Evolutionary conservation across 2,888 invertebrate species (phyloP).

Genomic region (Amaurobius ferox): DNA sequence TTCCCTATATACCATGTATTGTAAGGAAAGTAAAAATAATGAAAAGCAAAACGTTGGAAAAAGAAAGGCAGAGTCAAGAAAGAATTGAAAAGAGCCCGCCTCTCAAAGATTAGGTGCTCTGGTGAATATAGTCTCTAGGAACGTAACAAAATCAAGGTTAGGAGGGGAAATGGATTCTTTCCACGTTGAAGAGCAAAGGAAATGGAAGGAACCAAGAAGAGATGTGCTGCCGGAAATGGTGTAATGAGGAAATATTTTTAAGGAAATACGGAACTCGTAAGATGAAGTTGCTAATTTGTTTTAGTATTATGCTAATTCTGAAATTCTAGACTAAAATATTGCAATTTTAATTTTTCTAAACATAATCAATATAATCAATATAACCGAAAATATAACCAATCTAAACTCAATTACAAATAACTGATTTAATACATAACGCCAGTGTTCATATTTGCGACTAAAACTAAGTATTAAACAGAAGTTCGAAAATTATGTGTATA

Average conservation of each 20-base stretch:
- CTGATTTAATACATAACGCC: too few relatives aligned
- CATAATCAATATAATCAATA: too few relatives aligned
- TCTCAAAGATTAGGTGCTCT: conserved; percentile 60
- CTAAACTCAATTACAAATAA: too few relatives aligned
- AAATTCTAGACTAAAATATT: not conserved
- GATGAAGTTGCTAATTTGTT: not conserved
- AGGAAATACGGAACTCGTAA: conserved; percentile 13
- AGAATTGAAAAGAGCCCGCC: conserved; percentile 19
- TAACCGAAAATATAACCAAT: too few relatives aligned
- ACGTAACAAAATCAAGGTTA: conserved; percentile 51
- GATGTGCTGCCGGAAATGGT: conserved; percentile 42
- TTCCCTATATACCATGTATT: too few relatives aligned
- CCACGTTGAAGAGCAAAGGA: not conserved
- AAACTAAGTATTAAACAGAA: too few relatives aligned
- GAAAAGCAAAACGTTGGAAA: conserved; percentile 3
- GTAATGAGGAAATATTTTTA: conserved; percentile 14
- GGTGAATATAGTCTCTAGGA: conserved; percentile 56
- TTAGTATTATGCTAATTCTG: not conserved
- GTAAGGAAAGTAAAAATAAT: not conserved
- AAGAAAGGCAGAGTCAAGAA: not conserved
- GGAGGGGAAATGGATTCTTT: not conserved
- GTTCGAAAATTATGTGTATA: too few relatives aligned
- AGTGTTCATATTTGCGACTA: too few relatives aligned
- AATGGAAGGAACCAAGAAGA: conserved; percentile 23
- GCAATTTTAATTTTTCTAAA: too few relatives aligned